Conservation (phyloP, 2,888 invertebrate species). For the Cremastobaeus sp. region DNA sequence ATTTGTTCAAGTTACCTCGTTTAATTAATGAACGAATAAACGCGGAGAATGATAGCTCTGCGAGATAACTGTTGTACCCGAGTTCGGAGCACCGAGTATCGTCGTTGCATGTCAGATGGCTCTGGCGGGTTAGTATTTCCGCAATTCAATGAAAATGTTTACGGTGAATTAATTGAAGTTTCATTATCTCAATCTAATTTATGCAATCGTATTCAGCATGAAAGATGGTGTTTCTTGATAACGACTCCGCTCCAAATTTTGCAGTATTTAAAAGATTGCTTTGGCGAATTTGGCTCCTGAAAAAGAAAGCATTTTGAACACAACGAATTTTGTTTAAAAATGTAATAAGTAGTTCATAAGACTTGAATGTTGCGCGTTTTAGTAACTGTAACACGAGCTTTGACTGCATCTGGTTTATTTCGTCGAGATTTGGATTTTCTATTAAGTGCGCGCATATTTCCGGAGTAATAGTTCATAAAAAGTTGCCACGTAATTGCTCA, state of each 20-base stretch:
- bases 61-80: slow-evolving; percentile 8
- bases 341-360: too few relatives aligned
- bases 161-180: neutral
- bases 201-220: too few relatives aligned
- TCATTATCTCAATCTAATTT: too few relatives aligned
- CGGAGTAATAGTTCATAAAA: slow-evolving; percentile 9
- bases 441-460: neutral
- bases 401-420: slow-evolving; percentile 16
- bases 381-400: slow-evolving; percentile 23
- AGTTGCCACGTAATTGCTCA: neutral
- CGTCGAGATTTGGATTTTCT: slow-evolving; percentile 4
- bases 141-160: too few relatives aligned
- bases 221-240: too few relatives aligned
- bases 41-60: too few relatives aligned
- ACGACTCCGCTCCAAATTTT: too few relatives aligned
- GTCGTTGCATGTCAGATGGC: slow-evolving; percentile 21
- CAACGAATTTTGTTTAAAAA: too few relatives aligned
- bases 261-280: too few relatives aligned
- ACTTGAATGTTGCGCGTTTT: slow-evolving; percentile 16
- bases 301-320: too few relatives aligned
- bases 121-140: slow-evolving; percentile 6
- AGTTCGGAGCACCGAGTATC: slow-evolving; percentile 9
- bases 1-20: neutral
- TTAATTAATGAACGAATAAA: too few relatives aligned
- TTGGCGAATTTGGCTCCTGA: too few relatives aligned